Conservation (phyloP, 2,888 invertebrate genomes). For the Chironomus tentans region DNA sequence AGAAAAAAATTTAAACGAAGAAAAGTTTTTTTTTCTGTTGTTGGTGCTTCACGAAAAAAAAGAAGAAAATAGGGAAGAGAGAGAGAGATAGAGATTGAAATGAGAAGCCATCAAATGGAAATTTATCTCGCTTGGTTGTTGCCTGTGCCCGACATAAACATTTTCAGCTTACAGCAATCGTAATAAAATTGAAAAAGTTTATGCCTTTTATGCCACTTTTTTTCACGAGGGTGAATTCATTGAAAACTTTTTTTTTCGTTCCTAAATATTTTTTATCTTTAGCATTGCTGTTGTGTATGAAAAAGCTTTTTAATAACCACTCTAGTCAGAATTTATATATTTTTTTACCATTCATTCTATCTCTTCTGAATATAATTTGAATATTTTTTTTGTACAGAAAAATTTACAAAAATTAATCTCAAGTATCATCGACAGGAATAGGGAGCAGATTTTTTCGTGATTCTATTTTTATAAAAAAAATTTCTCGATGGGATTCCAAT, state of each 20-base stretch:
- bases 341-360: neutral
- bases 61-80: neutral
- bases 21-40: neutral
- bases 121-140: neutral
- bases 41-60: too few species aligned
- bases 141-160: neutral
- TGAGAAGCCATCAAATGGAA: slow-evolving; percentile 1
- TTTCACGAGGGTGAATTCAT: slow-evolving; percentile 10
- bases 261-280: neutral
- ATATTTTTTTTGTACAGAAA: neutral
- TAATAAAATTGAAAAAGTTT: slow-evolving; percentile 22
- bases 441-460: neutral
- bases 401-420: neutral
- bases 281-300: neutral
- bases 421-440: neutral
- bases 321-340: neutral
- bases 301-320: slow-evolving; percentile 10
- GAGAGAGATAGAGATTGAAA: neutral
- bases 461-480: neutral
- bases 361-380: neutral
- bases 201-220: neutral
- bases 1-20: neutral
- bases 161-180: slow-evolving; percentile 5
- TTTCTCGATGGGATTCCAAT: too few species aligned
- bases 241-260: slow-evolving; percentile 1